Evolutionary conservation across 1,140 invertebrate species (phyloP).

Genomic region (Frieseomelitta varia): DNA sequence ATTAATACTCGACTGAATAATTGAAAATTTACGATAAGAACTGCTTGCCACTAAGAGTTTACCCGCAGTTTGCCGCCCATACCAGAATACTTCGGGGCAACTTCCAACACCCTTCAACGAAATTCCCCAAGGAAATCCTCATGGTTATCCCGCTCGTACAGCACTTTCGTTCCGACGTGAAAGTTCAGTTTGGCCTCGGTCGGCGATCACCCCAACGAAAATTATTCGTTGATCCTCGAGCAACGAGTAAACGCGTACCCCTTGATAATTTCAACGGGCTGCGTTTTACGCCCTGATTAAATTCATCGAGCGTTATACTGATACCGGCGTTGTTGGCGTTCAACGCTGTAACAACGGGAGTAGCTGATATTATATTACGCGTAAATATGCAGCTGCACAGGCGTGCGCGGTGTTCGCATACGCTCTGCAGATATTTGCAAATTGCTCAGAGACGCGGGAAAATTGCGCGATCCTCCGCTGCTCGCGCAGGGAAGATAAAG

Average conservation of each 20-base stretch:
- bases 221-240: not conserved
- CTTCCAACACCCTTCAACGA: not conserved
- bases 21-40: conserved; percentile 17
- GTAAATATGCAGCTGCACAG: not conserved
- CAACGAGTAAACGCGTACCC: not conserved
- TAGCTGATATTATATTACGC: not conserved
- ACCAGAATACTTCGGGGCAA: not conserved
- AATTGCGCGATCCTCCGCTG: not conserved
- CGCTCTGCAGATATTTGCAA: not conserved
- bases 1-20: not conserved
- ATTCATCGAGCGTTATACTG: not conserved
- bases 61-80: not conserved
- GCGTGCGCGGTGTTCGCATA: too few relatives aligned
- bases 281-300: conserved; percentile 11
- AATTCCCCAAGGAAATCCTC: not conserved
- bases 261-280: conserved; percentile 10
- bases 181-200: not conserved
- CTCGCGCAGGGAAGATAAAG: too few relatives aligned
- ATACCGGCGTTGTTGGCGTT: not conserved
- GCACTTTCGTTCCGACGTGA: not conserved
- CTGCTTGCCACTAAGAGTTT: not conserved
- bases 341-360: not conserved
- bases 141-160: not conserved
- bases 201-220: not conserved
- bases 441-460: not conserved